A percentile compares a stretch with the other conserved stretches of the same genome.
Evolutionary conservation across 2,888 invertebrate genomes (phyloP).

Genomic region (Tenthredo distinguenda): DNA sequence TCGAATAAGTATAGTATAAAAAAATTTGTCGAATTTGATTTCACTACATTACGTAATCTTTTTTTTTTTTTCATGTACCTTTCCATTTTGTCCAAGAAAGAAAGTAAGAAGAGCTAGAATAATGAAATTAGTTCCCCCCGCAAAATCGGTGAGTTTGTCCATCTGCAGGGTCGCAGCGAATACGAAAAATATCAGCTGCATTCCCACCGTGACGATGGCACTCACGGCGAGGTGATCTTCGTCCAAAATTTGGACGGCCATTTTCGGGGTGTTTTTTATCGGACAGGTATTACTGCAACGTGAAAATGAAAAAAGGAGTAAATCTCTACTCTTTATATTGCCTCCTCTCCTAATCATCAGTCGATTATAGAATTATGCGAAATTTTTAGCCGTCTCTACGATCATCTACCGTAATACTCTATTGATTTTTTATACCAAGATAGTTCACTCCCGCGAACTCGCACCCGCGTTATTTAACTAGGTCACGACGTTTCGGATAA

Average conservation of each 20-base stretch:
- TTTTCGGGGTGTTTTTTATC: conserved; percentile 66
- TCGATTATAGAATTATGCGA: background rate
- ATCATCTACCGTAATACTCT: background rate
- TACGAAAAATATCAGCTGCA: conserved; percentile 94
- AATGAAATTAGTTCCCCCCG: conserved; percentile 95
- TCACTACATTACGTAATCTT: background rate
- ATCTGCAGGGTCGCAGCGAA: conserved; percentile 92
- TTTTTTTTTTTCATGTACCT: conserved; percentile 77
- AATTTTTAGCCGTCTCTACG: background rate
- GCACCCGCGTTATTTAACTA: conserved; percentile 9
- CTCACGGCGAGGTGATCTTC: conserved; percentile 92
- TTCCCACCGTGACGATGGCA: conserved; percentile 90
- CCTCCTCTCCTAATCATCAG: background rate
- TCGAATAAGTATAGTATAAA: background rate
- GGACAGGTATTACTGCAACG: conserved; percentile 32
- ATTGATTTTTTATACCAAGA: conserved; percentile 45
- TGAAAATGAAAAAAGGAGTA: background rate
- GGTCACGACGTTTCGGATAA: conserved; percentile 41
- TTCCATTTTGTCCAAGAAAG: conserved; percentile 90
- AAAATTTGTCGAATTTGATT: background rate
- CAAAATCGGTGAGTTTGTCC: conserved; percentile 96
- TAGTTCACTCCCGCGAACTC: conserved; percentile 12
- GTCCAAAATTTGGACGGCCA: conserved; percentile 88
- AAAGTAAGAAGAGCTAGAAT: conserved; percentile 93
- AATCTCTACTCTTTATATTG: background rate